Evolutionary conservation across 2,113 vertebrate genomes (phyloP).

Genomic region (Ammospiza nelsoni): DNA sequence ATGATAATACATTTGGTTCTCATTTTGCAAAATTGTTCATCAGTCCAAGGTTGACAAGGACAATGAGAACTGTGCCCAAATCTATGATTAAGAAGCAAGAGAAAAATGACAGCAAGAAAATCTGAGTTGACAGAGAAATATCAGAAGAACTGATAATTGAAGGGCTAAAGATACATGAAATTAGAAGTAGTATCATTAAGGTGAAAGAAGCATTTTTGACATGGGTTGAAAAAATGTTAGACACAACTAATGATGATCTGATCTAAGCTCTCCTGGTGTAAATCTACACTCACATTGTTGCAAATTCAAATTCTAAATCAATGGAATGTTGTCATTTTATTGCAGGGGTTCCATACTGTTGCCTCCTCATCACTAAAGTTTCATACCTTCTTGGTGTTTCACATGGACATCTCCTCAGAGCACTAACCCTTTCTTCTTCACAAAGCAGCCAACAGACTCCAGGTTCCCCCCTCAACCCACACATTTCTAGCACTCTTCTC

Average conservation of each 20-base stretch:
- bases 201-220: not conserved
- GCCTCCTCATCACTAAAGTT: no score
- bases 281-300: not conserved
- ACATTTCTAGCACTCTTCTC: no score
- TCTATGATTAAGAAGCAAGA: conserved; percentile 8
- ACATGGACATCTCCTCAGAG: accelerated
- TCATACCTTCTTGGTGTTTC: no score
- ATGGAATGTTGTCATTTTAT: not conserved
- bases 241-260: not conserved
- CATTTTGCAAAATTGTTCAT: conserved; percentile 10
- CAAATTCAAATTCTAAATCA: not conserved
- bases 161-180: not conserved
- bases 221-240: not conserved
- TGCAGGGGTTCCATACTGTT: no score
- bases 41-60: conserved; percentile 15
- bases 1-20: conserved; percentile 9
- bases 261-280: not conserved
- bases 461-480: no score
- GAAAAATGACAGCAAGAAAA: not conserved
- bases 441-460: no score
- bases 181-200: not conserved
- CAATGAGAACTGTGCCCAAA: conserved; percentile 12
- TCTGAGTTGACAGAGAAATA: not conserved
- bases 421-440: no score
- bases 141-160: not conserved